phyloP scores from a whole-genome alignment of 2,113 vertebrate species.

The Gadus chalcogrammus region DNA sequence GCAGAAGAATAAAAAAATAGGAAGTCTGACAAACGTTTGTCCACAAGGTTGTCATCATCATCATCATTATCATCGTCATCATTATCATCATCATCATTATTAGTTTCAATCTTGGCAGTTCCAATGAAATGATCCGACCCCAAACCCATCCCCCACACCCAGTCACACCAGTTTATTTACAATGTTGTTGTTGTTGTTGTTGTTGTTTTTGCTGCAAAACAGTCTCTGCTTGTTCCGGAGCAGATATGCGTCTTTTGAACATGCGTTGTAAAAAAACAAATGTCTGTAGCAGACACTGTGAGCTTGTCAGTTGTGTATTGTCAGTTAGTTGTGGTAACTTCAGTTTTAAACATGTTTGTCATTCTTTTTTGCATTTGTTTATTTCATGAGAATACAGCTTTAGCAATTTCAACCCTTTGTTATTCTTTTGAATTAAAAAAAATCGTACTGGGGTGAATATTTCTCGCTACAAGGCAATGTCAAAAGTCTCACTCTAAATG shows the following conservation, averaged over 20 bases:
- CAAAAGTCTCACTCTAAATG: slow-evolving; percentile 80
- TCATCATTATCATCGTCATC: slow-evolving; percentile 19
- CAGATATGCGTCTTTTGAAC: not conserved
- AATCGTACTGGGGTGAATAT: slow-evolving; percentile 70
- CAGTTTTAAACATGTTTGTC: slow-evolving; percentile 16
- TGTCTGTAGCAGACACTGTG: no score
- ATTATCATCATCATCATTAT: slow-evolving; percentile 4
- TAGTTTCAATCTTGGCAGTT: slow-evolving; percentile 67
- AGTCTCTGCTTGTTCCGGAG: not conserved
- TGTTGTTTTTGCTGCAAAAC: not conserved
- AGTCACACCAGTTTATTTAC: slow-evolving; percentile 69
- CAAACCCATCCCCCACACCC: slow-evolving; percentile 50
- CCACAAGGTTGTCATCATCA: slow-evolving; percentile 10
- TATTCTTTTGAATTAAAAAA: slow-evolving; percentile 44
- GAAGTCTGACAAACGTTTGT: not conserved
- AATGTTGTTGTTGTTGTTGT: slow-evolving; percentile 56
- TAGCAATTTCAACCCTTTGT: slow-evolving; percentile 21
- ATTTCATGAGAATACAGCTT: slow-evolving; percentile 22
- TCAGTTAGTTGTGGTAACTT: no score
- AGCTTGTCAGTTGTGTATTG: no score
- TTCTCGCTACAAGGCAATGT: slow-evolving; percentile 76
- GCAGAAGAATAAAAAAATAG: slow-evolving; percentile 57
- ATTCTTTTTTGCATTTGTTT: slow-evolving; percentile 33
- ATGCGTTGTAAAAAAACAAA: not conserved
- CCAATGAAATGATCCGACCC: slow-evolving; percentile 73